phyloP scores from a whole-genome alignment of 2,888 invertebrate genomes.

The Apocheima hispidaria region DNA sequence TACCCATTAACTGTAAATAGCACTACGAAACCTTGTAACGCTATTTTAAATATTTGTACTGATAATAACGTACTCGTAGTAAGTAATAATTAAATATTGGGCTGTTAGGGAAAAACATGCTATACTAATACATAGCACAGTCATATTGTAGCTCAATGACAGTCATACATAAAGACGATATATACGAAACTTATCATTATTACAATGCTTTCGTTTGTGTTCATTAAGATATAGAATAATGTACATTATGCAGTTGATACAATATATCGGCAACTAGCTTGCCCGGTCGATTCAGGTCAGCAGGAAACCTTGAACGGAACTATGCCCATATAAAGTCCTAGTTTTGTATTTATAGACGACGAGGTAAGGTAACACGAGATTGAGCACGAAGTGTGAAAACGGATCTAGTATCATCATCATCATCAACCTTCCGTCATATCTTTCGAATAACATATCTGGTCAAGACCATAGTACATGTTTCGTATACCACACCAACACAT shows the following conservation, averaged over 20 bases:
- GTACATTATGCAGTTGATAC: conserved; percentile 20
- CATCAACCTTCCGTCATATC: conserved; percentile 23
- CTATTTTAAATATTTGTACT: not conserved
- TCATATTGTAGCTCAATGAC: too few relatives aligned
- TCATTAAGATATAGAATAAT: conserved; percentile 8
- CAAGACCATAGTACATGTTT: too few relatives aligned
- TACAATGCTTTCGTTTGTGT: not conserved
- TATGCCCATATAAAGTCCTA: conserved; percentile 38
- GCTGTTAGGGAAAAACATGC: not conserved
- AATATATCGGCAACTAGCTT: conserved; percentile 28
- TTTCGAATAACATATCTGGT: not conserved
- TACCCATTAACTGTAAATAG: conserved; percentile 1
- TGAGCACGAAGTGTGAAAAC: conserved; percentile 15
- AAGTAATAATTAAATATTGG: not conserved
- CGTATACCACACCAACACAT: too few relatives aligned
- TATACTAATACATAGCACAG: too few relatives aligned
- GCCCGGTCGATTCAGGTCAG: conserved; percentile 41
- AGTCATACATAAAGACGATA: too few relatives aligned
- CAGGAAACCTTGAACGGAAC: conserved; percentile 45
- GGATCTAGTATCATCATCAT: conserved; percentile 19
- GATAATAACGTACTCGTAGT: not conserved
- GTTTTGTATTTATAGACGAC: conserved; percentile 38
- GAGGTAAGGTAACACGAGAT: conserved; percentile 27
- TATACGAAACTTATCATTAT: not conserved
- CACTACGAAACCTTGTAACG: not conserved